Percentiles rank a stretch among this genome's conserved stretches.
These are phyloP conservation scores for Hoplias malabaricus DNA, from an alignment of 2,113 vertebrate species.

Conservation along the genomic window DNA sequence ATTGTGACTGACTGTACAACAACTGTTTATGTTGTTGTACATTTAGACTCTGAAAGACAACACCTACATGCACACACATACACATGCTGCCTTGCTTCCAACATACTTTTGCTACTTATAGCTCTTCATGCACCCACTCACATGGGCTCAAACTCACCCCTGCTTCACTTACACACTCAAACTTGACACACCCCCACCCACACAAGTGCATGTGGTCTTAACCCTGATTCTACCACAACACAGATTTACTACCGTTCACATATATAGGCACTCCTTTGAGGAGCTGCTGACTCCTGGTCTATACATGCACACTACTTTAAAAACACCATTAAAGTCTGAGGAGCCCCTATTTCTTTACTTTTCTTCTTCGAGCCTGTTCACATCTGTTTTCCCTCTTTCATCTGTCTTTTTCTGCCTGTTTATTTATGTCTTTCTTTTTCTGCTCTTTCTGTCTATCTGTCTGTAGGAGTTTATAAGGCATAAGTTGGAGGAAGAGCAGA, in stretches of 20 bases:
- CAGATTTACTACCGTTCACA: no score
- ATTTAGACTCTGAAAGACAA: no score
- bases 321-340: constrained; percentile 4
- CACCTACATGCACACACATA: not conserved
- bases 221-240: no score
- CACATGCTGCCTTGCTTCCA: no score
- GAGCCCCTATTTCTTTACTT: constrained; percentile 36
- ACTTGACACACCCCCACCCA: not conserved
- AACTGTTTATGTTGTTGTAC: no score
- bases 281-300: no score
- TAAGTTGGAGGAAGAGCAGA: constrained; percentile 92
- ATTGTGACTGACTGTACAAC: no score
- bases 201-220: no score
- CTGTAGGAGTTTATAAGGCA: constrained; percentile 90
- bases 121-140: no score
- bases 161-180: not conserved
- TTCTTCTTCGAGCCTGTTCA: constrained; percentile 20
- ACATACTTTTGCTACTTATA: no score
- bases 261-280: no score
- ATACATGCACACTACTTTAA: not conserved
- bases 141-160: no score
- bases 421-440: constrained; percentile 25
- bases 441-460: constrained; percentile 43
- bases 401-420: constrained; percentile 9
- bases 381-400: constrained; percentile 43